Evolutionary conservation across 1,140 invertebrate genomes (phyloP).

Genomic region (Pseudobourletiella spinata): DNA sequence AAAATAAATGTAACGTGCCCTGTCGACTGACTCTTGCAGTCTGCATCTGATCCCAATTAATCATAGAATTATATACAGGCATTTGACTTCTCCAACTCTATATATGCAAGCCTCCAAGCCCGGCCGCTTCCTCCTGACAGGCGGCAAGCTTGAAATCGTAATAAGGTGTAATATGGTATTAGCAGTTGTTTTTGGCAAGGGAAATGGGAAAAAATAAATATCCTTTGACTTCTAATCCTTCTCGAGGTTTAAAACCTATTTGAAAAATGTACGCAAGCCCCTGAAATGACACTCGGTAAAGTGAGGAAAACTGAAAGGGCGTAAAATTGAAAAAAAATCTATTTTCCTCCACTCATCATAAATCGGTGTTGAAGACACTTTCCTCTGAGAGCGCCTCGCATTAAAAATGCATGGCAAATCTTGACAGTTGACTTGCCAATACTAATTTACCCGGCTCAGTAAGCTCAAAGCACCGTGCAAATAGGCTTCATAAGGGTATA

Average conservation of each 20-base stretch:
- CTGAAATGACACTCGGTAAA: no score
- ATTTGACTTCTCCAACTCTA: no score
- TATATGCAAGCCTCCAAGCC: no score
- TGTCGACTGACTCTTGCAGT: no score
- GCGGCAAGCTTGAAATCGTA: no score
- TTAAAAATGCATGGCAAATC: neutral
- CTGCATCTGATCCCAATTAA: no score
- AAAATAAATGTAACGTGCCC: no score
- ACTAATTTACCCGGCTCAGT: neutral
- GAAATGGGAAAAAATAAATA: neutral
- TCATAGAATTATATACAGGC: no score
- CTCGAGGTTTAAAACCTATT: neutral
- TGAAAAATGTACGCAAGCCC: no score
- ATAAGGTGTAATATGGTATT: no score
- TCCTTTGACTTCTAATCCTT: neutral
- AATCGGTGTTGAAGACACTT: conserved; percentile 1
- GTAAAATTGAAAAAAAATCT: conserved; percentile 1
- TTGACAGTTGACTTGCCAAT: conserved; percentile 6
- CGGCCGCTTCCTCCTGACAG: no score
- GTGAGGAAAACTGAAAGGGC: no score
- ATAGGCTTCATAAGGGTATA: neutral
- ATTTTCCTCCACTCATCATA: neutral
- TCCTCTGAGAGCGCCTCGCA: neutral
- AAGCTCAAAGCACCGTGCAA: neutral
- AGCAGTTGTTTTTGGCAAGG: neutral